Conservation (phyloP, 1,140 invertebrate species). For the Marisa cornuarietis region DNA sequence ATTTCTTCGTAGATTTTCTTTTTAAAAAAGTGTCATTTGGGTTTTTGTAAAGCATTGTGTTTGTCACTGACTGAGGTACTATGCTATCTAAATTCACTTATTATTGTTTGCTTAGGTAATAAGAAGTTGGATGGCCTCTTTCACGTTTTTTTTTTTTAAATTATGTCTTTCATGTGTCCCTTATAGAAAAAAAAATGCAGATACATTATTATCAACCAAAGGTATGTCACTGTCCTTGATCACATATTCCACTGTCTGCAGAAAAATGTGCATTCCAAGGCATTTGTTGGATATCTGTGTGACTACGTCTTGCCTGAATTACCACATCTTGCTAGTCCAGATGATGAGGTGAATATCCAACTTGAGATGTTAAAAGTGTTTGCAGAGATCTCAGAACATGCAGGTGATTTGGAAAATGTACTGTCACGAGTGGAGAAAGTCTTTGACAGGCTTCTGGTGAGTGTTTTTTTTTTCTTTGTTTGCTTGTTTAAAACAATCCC, state of each 20-base stretch:
- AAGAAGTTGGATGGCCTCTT: too few species aligned
- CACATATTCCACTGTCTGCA: constrained; percentile 63
- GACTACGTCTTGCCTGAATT: constrained; percentile 81
- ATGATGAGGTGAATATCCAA: constrained; percentile 77
- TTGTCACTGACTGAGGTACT: too few species aligned
- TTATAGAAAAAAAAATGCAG: background rate
- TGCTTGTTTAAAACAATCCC: too few species aligned
- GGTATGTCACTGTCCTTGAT: background rate
- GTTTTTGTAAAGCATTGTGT: too few species aligned
- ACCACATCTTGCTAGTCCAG: constrained; percentile 57
- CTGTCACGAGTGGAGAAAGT: constrained; percentile 78
- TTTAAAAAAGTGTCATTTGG: too few species aligned
- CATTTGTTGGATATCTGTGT: constrained; percentile 88
- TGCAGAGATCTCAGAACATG: constrained; percentile 83
- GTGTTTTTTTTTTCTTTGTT: constrained; percentile 39
- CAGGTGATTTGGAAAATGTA: constrained; percentile 79
- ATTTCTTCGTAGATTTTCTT: too few species aligned
- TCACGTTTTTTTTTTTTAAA: background rate
- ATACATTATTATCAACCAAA: background rate
- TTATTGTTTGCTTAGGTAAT: too few species aligned
- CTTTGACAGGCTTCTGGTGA: constrained; percentile 82
- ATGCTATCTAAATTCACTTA: too few species aligned
- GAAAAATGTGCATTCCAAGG: constrained; percentile 87
- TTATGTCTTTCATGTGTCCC: background rate
- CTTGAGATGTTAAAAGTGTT: constrained; percentile 87